A percentile compares a stretch with the other conserved stretches of the same genome.
phyloP scores from a whole-genome alignment of 2,888 invertebrate genomes.

The Falcaria lacertinaria region DNA sequence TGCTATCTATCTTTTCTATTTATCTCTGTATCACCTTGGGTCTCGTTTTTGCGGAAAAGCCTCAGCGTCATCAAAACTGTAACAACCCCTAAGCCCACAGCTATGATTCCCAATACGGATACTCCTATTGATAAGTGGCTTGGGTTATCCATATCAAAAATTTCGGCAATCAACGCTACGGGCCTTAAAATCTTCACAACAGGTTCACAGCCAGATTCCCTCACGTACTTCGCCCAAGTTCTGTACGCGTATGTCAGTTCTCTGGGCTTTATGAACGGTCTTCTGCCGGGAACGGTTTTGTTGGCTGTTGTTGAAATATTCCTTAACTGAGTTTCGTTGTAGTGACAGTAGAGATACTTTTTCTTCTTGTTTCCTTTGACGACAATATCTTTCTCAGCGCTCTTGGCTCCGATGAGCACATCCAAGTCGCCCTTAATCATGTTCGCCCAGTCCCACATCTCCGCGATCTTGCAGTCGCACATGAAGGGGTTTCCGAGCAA shows the following conservation, averaged over 20 bases:
- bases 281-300: conserved; percentile 75
- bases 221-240: conserved; percentile 86
- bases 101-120: conserved; percentile 52
- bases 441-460: conserved; percentile 87
- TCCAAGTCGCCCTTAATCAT: conserved; percentile 82
- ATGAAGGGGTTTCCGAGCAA: conserved; percentile 84
- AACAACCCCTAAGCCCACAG: conserved; percentile 43
- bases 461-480: conserved; percentile 84
- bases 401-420: conserved; percentile 83
- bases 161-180: conserved; percentile 51
- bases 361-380: conserved; percentile 83
- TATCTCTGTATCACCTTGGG: conserved; percentile 44
- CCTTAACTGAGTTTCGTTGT: conserved; percentile 79
- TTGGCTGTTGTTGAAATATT: conserved; percentile 68
- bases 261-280: conserved; percentile 79
- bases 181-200: conserved; percentile 72
- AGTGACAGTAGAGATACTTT: conserved; percentile 81
- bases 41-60: conserved; percentile 39
- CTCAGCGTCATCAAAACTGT: conserved; percentile 61
- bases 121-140: conserved; percentile 43
- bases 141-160: conserved; percentile 29
- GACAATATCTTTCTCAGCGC: conserved; percentile 81
- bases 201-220: conserved; percentile 82
- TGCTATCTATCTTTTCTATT: conserved; percentile 59
- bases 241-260: conserved; percentile 80